Base-by-base conservation (phyloP, 1,140 invertebrate genomes). In the Atopsyche davidsoni region DNA sequence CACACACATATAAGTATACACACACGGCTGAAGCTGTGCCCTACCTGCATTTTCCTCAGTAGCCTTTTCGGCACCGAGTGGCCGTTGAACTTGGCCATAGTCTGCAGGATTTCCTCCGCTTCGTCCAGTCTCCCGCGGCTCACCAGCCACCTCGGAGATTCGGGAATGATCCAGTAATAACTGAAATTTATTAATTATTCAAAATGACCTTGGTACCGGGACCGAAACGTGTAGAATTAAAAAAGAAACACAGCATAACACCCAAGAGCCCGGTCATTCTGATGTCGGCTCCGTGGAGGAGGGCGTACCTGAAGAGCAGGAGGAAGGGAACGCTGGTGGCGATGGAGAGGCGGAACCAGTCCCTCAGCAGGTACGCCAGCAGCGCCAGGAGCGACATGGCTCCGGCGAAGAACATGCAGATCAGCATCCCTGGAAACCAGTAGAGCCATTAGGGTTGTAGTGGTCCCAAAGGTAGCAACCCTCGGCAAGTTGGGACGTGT, bases 101-200 rank as follows among this genome's bases (percentile, higher is more conserved):
- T 77, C 46, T 81, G 70, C 1, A 92, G 60, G 1, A 90, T 77
- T 44, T 76, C 70, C 46, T 86, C 82, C 0, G 89, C 87, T 53
- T 85, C 79, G 23, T 81, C 79, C 18, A 86, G 76, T 44, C 79
- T 78, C 0, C 87, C 86, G 40, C 82, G 75, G 0, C 85, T 79
- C 1, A 91, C 67, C n/a, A 92, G 69, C 89, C 89, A 92, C 46
- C 88, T 74, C 0, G 89, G 89, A 18, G 86, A 89, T 68, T 92
- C 88, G 23, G 89, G 86, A 61, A 92, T 74, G 3, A 86, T 64
- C 82, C 82, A 87, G 59, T 81, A 84, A 58, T 82, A 86, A 34
- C 72, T 74, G 54, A 17, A 65, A 66, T 28, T 28, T 28, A 28
- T 7, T n/a, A n/a, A n/a, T n/a, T n/a, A n/a, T n/a, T n/a, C n/a